phyloP scores from a whole-genome alignment of 2,888 invertebrate genomes.

The Drosophila emarginata region DNA sequence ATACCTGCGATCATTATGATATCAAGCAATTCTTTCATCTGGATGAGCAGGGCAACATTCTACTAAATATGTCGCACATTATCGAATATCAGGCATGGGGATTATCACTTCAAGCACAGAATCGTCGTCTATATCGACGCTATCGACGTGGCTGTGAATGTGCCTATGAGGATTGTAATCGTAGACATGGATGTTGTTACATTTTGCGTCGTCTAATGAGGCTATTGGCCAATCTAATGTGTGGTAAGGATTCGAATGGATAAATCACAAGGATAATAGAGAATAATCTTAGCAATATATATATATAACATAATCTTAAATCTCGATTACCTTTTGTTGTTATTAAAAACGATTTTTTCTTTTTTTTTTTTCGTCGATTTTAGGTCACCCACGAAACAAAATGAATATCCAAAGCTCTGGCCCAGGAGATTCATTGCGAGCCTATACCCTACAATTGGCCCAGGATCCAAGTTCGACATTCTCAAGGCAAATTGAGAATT shows the following conservation, averaged over 20 bases:
- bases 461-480: slow-evolving; percentile 94
- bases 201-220: slow-evolving; percentile 57
- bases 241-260: slow-evolving; percentile 69
- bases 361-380: slow-evolving; percentile 58
- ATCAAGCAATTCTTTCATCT: slow-evolving; percentile 82
- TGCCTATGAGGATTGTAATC: slow-evolving; percentile 65
- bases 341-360: neutral
- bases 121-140: slow-evolving; percentile 66
- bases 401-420: slow-evolving; percentile 83
- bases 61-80: slow-evolving; percentile 80
- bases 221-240: slow-evolving; percentile 67
- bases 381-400: slow-evolving; percentile 89
- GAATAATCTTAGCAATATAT: too few species aligned
- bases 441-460: slow-evolving; percentile 91
- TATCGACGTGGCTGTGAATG: slow-evolving; percentile 69
- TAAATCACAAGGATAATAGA: too few species aligned
- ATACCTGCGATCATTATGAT: slow-evolving; percentile 79
- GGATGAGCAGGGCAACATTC: slow-evolving; percentile 81
- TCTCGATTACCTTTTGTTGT: too few species aligned
- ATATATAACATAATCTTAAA: too few species aligned
- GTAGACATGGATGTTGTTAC: slow-evolving; percentile 48
- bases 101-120: slow-evolving; percentile 59
- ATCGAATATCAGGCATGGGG: slow-evolving; percentile 76
- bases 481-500: slow-evolving; percentile 95
- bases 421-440: slow-evolving; percentile 88